A percentile compares a stretch with the other conserved stretches of the same genome.
phyloP scores from a whole-genome alignment of 2,113 vertebrate species.

The Perognathus longimembris region DNA sequence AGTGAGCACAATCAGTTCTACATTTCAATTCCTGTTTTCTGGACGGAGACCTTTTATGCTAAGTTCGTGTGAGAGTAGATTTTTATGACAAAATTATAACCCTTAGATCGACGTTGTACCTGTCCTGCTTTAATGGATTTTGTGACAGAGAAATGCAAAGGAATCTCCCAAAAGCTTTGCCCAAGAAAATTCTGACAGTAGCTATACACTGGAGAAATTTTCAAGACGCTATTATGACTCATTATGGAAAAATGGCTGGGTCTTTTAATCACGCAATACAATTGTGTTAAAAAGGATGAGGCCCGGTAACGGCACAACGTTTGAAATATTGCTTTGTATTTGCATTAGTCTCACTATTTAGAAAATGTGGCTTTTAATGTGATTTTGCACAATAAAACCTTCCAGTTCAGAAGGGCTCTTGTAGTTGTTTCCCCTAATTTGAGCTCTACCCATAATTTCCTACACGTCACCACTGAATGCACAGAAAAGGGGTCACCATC shows the following conservation, averaged over 20 bases:
- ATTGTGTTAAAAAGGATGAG: slow-evolving; percentile 55
- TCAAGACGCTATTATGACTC: slow-evolving; percentile 73
- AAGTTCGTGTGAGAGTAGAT: slow-evolving; percentile 77
- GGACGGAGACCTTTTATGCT: slow-evolving; percentile 79
- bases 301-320: slow-evolving; percentile 25
- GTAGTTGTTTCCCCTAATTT: slow-evolving; percentile 45
- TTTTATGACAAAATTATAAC: slow-evolving; percentile 81
- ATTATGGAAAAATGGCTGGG: slow-evolving; percentile 73
- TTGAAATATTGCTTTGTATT: slow-evolving; percentile 50
- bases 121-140: slow-evolving; percentile 76
- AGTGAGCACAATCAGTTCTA: slow-evolving; percentile 69
- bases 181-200: slow-evolving; percentile 77
- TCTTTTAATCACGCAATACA: slow-evolving; percentile 73
- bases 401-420: neutral
- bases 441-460: slow-evolving; percentile 38
- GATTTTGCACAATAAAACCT: slow-evolving; percentile 39
- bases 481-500: neutral
- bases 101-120: slow-evolving; percentile 65
- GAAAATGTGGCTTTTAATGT: slow-evolving; percentile 49
- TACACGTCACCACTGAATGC: neutral
- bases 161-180: slow-evolving; percentile 75
- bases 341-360: slow-evolving; percentile 37
- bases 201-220: slow-evolving; percentile 63
- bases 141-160: slow-evolving; percentile 74
- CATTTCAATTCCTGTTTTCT: slow-evolving; percentile 76